Evolutionary conservation across 2,888 invertebrate species (phyloP).

Genomic region (Noctua janthe): DNA sequence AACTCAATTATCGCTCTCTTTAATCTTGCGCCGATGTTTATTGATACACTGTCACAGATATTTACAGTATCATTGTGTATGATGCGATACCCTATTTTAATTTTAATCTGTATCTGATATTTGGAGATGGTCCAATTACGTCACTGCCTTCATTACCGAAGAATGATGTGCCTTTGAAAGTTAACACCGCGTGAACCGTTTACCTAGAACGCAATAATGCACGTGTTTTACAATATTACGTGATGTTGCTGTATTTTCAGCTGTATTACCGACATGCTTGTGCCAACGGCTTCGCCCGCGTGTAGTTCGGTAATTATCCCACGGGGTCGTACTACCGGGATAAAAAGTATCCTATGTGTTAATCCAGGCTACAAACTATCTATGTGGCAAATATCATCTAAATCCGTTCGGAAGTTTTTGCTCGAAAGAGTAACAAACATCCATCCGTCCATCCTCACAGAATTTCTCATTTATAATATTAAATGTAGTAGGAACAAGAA

Average conservation of each 20-base stretch:
- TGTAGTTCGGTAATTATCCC: no score
- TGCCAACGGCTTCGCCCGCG: no score
- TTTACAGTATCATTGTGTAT: constrained; percentile 60
- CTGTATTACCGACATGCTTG: constrained; percentile 7
- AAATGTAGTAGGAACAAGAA: no score
- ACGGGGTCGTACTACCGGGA: no score
- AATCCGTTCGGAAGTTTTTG: no score
- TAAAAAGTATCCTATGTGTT: no score
- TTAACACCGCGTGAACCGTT: constrained; percentile 65
- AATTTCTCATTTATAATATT: no score
- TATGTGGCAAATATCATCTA: no score
- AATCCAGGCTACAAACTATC: no score
- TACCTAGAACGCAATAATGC: constrained; percentile 20
- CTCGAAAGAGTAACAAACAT: no score
- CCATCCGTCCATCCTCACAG: no score
- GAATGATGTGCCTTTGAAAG: constrained; percentile 62
- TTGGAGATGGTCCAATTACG: constrained; percentile 72
- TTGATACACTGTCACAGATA: constrained; percentile 41
- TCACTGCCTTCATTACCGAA: constrained; percentile 60
- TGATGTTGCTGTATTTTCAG: constrained; percentile 21
- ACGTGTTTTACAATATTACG: constrained; percentile 14
- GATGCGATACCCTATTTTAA: constrained; percentile 62
- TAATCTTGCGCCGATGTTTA: constrained; percentile 43
- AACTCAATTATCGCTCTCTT: constrained; percentile 32
- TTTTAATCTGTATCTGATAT: constrained; percentile 60